Evolutionary conservation across 2,797 vertebrate species (phyloP), one percentile per base, ranked within the genome.

Genomic region (Lycodopsis pacificus): DNA sequence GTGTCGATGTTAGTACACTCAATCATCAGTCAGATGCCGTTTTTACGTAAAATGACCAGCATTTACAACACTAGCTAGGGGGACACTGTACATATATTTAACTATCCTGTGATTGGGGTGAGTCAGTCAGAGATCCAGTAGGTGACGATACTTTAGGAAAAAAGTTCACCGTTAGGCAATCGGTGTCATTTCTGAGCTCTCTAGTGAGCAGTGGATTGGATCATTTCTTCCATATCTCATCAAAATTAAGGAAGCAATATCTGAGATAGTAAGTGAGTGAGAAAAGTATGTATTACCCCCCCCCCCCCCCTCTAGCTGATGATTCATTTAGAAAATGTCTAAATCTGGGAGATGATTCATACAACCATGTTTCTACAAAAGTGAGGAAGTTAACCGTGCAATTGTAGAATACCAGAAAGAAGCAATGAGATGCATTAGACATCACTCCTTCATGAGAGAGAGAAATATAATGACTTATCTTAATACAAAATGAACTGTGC

Each of bases 401-500:
- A 36, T 53, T 46, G 20, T 11, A 36, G 30, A 59, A 81, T 36
- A 32, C 6, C 42, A 51, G 25, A n/a, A 36, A 57, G 32, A 1
- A 32, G 15, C 42, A 49, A 40, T 40, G 5, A 25, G 4, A n/a
- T 22, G 11, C 1, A 22, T 38, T 25, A 19, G 11, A 56, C 13
- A n/a, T n/a, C 1, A 25, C 13, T 40, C 5, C 1, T 3, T 42
- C 27, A 64, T 13, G 36, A 17, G 25, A 12, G 3, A 46, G 7
- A 48, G 32, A 65, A 63, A 67, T 22, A 46, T 20, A 20, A 15
- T n/a, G 22, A 51, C 25, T 42, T 32, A 3, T 7, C 9, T 25
- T 14, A 38, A n/a, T 14, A 76, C 4, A 73, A 76, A 76, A 72
- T n/a, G 36, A 27, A 27, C 27, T 27, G 27, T 27, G 27, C 2